phyloP scores from a whole-genome alignment of 2,888 invertebrate species.

The Eristalis pertinax region DNA sequence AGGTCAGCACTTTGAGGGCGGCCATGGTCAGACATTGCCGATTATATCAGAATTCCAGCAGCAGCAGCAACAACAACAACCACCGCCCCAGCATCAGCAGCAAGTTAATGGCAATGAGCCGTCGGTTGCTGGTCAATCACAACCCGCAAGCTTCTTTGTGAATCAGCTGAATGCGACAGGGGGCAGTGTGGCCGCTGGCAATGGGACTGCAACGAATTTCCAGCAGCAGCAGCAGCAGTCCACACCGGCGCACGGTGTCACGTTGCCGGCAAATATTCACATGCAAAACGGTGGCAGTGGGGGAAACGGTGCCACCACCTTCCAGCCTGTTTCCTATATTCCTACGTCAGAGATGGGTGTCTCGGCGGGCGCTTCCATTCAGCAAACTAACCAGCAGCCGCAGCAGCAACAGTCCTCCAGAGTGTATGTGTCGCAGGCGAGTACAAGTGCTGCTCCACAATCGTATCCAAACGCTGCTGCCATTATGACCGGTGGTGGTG shows the following conservation, averaged over 20 bases:
- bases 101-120: slow-evolving; percentile 41
- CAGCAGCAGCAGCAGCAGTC: slow-evolving; percentile 76
- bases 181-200: slow-evolving; percentile 33
- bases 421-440: slow-evolving; percentile 21
- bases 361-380: slow-evolving; percentile 45
- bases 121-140: slow-evolving; percentile 60
- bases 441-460: slow-evolving; percentile 74
- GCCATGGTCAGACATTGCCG: slow-evolving; percentile 64
- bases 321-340: slow-evolving; percentile 54
- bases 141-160: slow-evolving; percentile 53
- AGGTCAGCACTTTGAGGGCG: slow-evolving; percentile 53
- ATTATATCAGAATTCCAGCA: slow-evolving; percentile 78
- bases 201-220: slow-evolving; percentile 82
- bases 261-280: slow-evolving; percentile 76
- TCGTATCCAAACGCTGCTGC: slow-evolving; percentile 76
- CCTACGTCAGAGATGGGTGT: slow-evolving; percentile 46
- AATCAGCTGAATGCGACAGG: slow-evolving; percentile 51
- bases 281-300: slow-evolving; percentile 76
- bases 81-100: slow-evolving; percentile 74
- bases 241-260: slow-evolving; percentile 74
- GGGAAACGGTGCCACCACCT: slow-evolving; percentile 37
- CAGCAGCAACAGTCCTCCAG: slow-evolving; percentile 76
- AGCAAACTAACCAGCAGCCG: slow-evolving; percentile 58
- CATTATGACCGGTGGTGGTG: slow-evolving; percentile 55
- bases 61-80: slow-evolving; percentile 79